phyloP scores from a whole-genome alignment of 2,888 invertebrate genomes.

The Alloscopus bannaensis region DNA sequence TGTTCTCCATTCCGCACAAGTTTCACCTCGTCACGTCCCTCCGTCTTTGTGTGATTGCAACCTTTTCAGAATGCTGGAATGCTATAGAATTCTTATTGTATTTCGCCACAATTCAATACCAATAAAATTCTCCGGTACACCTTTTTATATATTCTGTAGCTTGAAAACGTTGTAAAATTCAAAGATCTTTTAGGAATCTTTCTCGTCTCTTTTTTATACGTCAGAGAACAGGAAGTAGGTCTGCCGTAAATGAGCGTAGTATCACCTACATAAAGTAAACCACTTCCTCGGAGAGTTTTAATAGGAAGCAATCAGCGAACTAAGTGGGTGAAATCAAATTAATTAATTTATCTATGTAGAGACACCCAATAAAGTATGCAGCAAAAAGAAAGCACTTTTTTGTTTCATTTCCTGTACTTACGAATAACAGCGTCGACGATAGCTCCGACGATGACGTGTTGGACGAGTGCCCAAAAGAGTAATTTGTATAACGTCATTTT shows the following conservation, averaged over 20 bases:
- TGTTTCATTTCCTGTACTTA: slow-evolving; percentile 42
- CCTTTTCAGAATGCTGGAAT: too few relatives aligned
- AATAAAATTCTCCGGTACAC: slow-evolving; percentile 33
- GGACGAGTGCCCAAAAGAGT: slow-evolving; percentile 62
- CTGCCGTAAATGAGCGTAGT: too few relatives aligned
- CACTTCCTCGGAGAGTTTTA: slow-evolving; percentile 7
- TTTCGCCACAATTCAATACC: slow-evolving; percentile 18
- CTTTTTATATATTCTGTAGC: too few relatives aligned
- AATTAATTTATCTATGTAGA: slow-evolving; percentile 55
- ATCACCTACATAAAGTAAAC: neutral
- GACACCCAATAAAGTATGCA: slow-evolving; percentile 12
- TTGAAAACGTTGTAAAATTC: too few relatives aligned
- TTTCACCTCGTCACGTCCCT: too few relatives aligned
- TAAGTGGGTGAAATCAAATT: slow-evolving; percentile 54
- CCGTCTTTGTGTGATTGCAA: too few relatives aligned
- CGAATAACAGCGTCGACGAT: slow-evolving; percentile 62
- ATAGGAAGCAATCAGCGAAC: neutral
- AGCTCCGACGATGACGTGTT: slow-evolving; percentile 58
- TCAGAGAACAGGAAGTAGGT: too few relatives aligned
- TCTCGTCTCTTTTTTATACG: too few relatives aligned
- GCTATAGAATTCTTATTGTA: too few relatives aligned
- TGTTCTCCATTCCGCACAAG: slow-evolving; percentile 24
- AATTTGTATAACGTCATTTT: slow-evolving; percentile 54
- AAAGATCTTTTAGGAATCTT: too few relatives aligned
- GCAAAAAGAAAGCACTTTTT: slow-evolving; percentile 11